A percentile compares a stretch with the other conserved stretches of the same genome.
Conservation (phyloP, 2,113 vertebrate species). For the Leuciscus idus region DNA sequence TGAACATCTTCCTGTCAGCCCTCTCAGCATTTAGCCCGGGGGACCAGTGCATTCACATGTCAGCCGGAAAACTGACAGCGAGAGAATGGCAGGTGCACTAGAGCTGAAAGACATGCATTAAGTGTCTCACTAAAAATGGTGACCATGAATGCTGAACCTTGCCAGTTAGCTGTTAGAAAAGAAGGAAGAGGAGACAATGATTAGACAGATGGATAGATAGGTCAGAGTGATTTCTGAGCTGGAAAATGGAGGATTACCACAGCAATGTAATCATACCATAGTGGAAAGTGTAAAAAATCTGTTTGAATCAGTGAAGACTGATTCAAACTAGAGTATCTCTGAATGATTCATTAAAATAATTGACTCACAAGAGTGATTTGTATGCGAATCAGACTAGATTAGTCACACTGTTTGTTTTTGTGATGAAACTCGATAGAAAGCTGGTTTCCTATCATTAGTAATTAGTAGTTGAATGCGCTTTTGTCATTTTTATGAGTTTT, state of each 20-base stretch:
- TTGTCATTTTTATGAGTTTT: no score
- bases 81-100: slow-evolving; percentile 47
- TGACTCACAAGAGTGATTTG: not conserved
- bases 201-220: not conserved
- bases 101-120: slow-evolving; percentile 22
- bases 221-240: not conserved
- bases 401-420: not conserved
- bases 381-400: not conserved
- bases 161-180: slow-evolving; percentile 36
- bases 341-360: not conserved
- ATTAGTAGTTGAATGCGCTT: no score
- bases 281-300: not conserved
- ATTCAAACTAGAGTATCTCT: not conserved
- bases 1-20: slow-evolving; percentile 35
- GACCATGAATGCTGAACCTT: slow-evolving; percentile 28
- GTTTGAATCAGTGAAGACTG: not conserved
- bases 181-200: not conserved
- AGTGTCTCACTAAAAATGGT: slow-evolving; percentile 2
- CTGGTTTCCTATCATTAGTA: not conserved
- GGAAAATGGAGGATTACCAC: not conserved
- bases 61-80: slow-evolving; percentile 48
- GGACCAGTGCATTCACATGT: slow-evolving; percentile 5
- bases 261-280: slow-evolving; percentile 6
- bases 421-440: not conserved
- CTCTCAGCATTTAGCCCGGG: slow-evolving; percentile 13